These are phyloP conservation scores for Sinodicranocentrus sp. DNA, from an alignment of 2,888 invertebrate species.

Conservation along the genomic window DNA sequence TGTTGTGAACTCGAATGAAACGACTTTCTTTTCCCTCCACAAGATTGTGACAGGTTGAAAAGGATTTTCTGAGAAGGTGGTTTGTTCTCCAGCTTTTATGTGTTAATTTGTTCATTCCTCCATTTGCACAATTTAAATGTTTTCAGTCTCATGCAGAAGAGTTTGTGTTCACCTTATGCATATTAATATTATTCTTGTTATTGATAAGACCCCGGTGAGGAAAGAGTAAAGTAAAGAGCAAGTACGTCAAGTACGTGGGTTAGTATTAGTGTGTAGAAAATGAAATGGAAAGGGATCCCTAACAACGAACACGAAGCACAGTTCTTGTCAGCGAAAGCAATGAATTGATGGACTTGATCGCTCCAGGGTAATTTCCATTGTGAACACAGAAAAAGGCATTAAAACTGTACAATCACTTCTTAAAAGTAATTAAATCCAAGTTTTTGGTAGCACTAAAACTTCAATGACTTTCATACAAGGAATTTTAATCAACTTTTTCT, in stretches of 20 bases:
- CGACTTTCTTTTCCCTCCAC: slow-evolving; percentile 2
- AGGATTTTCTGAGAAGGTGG: slow-evolving; percentile 5
- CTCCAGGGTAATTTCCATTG: slow-evolving; percentile 39
- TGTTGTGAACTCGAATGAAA: background rate
- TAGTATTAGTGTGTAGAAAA: background rate
- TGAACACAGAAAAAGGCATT: slow-evolving; percentile 19
- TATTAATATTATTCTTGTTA: no score
- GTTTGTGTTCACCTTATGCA: no score
- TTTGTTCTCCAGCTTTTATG: slow-evolving; percentile 23
- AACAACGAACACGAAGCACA: slow-evolving; percentile 2
- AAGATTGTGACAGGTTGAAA: slow-evolving; percentile 7
- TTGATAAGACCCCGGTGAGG: background rate
- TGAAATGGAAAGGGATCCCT: background rate
- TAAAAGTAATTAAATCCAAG: slow-evolving; percentile 62
- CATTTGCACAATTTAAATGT: no score
- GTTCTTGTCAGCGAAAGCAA: slow-evolving; percentile 39
- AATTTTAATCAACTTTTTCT: slow-evolving; percentile 57
- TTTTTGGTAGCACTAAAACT: slow-evolving; percentile 43
- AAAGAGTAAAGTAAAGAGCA: background rate
- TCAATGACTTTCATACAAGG: slow-evolving; percentile 50
- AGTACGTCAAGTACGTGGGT: background rate
- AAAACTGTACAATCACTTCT: slow-evolving; percentile 17
- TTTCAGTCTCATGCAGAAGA: no score
- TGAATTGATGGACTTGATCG: slow-evolving; percentile 43
- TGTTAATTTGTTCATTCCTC: slow-evolving; percentile 11